Evolutionary conservation across 2,797 vertebrate species (phyloP), one percentile per base, ranked within the genome.

Genomic region (Florisuga fusca): DNA sequence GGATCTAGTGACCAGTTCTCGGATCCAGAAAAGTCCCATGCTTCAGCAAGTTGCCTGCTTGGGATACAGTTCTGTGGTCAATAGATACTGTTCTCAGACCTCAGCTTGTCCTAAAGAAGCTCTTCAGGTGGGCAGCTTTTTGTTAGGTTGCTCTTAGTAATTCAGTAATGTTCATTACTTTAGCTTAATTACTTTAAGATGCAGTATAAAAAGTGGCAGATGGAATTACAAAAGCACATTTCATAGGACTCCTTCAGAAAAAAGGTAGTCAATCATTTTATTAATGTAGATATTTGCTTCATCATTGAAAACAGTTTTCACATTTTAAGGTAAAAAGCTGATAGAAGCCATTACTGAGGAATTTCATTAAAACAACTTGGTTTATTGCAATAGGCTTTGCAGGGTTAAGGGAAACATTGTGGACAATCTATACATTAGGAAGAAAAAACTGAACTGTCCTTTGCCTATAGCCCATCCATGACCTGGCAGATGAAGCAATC

Each of bases 11-110:
- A 62, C 82, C 46, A 94, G 84, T 73, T 67, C 91, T 59, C 80
- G 81, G 67, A 80, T 97, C 45, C 90, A 96, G 90, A 96, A 92
- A 91, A 93, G 29, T 43, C 61, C 86, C 1, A 1, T 36, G 15
- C 68, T 99, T 91, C 98, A 98, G 97, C 97, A 98, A 22, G 93
- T 94, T n/a, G 95, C 98, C 46, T 95, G 96, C n/a, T 96, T 99
- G 54, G 94, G 95, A 33, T 99, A 99, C 43, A 98, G 98, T 41
- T 98, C 98, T 84, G 87, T 99, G 90, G 98, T 99, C 59, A 97
- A 98, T 71, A 98, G 97, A 94, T 97, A 97, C 83, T 99, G 98
- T 79, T 93, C 94, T 77, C 94, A 95, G 91, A 59, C 95, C 33
- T 96, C 96, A 77, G 87, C 97, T 20, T 99, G 98, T 84, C 98